A percentile compares a stretch with the other conserved stretches of the same genome.
phyloP scores from a whole-genome alignment of 2,888 invertebrate species.

The Acronicta alni region DNA sequence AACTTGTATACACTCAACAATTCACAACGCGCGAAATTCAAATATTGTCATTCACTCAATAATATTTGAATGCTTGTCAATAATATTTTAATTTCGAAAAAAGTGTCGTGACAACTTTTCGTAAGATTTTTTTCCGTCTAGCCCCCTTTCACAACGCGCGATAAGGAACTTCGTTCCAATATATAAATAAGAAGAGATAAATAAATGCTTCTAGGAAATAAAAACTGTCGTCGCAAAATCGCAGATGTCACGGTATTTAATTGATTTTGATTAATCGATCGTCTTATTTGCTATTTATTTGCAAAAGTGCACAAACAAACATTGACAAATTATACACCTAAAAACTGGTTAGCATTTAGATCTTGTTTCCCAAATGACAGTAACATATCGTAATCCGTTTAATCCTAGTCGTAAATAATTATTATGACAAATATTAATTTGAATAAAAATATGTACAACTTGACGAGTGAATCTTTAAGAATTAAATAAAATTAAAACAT shows the following conservation, averaged over 20 bases:
- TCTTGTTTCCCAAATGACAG: conserved; percentile 39
- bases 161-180: too few relatives aligned
- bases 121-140: too few relatives aligned
- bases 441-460: background rate
- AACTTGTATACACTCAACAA: too few relatives aligned
- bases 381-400: conserved; percentile 22
- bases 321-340: conserved; percentile 41
- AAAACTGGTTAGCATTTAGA: conserved; percentile 46
- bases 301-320: conserved; percentile 29
- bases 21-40: too few relatives aligned
- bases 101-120: too few relatives aligned
- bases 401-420: conserved; percentile 32
- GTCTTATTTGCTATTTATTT: conserved; percentile 30
- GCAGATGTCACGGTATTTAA: conserved; percentile 2
- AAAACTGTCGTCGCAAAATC: background rate
- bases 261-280: conserved; percentile 34
- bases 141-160: too few relatives aligned
- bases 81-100: too few relatives aligned
- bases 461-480: conserved; percentile 3
- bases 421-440: conserved; percentile 8
- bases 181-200: too few relatives aligned
- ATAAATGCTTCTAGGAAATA: background rate
- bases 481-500: conserved; percentile 6
- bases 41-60: too few relatives aligned
- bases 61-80: too few relatives aligned